Evolutionary conservation across 2,797 vertebrate species (phyloP).

Genomic region (Falco rusticolus): DNA sequence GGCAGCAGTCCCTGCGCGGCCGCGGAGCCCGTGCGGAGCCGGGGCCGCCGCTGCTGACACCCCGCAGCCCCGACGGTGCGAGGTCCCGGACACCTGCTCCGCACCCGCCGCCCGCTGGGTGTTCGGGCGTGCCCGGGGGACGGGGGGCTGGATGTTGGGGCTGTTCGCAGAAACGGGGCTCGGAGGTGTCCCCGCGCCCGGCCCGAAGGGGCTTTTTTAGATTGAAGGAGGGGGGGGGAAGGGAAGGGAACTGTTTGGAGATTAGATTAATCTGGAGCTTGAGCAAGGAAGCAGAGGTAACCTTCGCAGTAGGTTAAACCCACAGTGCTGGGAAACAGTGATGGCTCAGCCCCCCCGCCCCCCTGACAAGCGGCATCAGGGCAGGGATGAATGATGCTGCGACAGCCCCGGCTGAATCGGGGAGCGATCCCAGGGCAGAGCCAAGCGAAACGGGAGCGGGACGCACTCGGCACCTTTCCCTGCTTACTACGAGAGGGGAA

Average conservation of each 20-base stretch:
- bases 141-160: fast-evolving
- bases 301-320: not conserved
- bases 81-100: not conserved
- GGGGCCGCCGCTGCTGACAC: too few relatives aligned
- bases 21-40: too few relatives aligned
- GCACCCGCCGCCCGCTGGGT: fast-evolving
- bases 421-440: not conserved
- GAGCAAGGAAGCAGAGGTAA: not conserved
- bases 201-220: not conserved
- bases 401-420: not conserved
- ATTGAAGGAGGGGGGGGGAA: too few relatives aligned
- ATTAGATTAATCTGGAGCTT: not conserved
- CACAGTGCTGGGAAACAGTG: not conserved
- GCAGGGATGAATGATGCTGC: not conserved
- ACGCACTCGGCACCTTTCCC: not conserved
- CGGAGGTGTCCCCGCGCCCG: not conserved
- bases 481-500: fast-evolving
- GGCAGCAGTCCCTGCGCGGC: too few relatives aligned
- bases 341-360: not conserved
- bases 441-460: not conserved
- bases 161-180: not conserved
- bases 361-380: fast-evolving
- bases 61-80: not conserved
- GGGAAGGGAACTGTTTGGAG: not conserved
- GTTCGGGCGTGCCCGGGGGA: not conserved